phyloP scores from a whole-genome alignment of 2,113 vertebrate genomes.

The Stigmatopora nigra region DNA sequence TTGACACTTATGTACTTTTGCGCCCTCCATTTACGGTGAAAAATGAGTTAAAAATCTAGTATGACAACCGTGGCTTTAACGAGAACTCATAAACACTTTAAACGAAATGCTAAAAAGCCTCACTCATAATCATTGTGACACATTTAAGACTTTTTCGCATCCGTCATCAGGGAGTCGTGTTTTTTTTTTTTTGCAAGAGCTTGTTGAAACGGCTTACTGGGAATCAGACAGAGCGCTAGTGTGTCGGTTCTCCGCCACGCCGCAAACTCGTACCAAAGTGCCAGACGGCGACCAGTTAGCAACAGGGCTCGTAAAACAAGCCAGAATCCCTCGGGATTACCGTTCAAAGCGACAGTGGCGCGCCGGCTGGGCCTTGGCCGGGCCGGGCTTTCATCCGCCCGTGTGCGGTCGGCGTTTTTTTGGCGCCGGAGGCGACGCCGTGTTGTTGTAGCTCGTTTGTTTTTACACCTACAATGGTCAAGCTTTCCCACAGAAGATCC shows the following conservation, averaged over 20 bases:
- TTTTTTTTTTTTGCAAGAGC: not conserved
- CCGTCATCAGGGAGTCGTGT: not conserved
- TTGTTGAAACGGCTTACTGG: constrained; percentile 3
- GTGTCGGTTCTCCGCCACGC: constrained; percentile 27
- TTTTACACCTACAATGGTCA: constrained; percentile 53
- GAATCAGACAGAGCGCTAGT: constrained; percentile 14
- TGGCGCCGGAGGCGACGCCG: constrained; percentile 41
- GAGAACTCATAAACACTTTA: not conserved
- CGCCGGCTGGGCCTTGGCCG: constrained; percentile 14
- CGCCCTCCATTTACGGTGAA: too few relatives aligned
- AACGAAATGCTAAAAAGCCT: not conserved
- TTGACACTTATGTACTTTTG: too few relatives aligned
- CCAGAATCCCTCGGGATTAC: constrained; percentile 17
- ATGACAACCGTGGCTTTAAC: not conserved
- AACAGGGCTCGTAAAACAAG: constrained; percentile 38
- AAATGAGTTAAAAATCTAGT: too few relatives aligned
- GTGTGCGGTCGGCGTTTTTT: constrained; percentile 51
- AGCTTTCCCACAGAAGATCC: constrained; percentile 56
- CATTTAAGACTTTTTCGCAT: not conserved
- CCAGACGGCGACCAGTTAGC: constrained; percentile 17
- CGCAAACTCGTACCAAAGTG: constrained; percentile 36
- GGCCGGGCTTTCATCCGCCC: constrained; percentile 50
- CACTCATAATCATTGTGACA: not conserved
- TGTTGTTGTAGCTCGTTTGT: constrained; percentile 61
- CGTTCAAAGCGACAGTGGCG: constrained; percentile 27